Evolutionary conservation across 2,888 invertebrate species (phyloP), one percentile per base, ranked within the genome.

Genomic region (Tenthredo mesomela): DNA sequence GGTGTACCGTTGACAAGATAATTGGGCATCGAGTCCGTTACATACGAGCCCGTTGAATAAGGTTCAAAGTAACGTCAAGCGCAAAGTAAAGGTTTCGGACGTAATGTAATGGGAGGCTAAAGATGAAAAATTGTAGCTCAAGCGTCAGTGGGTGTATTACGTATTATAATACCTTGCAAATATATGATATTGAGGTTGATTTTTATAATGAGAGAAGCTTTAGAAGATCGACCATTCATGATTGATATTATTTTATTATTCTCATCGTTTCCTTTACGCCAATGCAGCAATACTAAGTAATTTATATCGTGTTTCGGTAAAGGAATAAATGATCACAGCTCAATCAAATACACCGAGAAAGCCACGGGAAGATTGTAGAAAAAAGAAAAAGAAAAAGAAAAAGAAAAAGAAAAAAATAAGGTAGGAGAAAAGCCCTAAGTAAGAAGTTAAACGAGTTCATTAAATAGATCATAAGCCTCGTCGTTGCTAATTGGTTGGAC

Each of bases 1-100:
- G 78, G 58, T 78, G 78, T 50, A 78, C 58, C 78, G 58, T 78
- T 78, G 78, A 78, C 78, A 78, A 78, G 78, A 78, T 78, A 78
- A 78, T 78, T 78, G 78, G 78, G 58, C 37, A 78, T 78, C 78
- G 78, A 58, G 78, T 10, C 58, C 78, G 80, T 80, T 78, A 58
- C 58, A 40, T 33, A 54, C 25, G 58, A 21, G 33, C 61, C 61
- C 37, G 21, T 37, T 80, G 18, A 50, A 58, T 25, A 61, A 33
- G 12, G 43, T 21, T 43, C 73, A 12, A 43, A 73, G 43, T 73
- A 43, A 33, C 18, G 15, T 33, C 18, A 33, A 18, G 67, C 70
- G 73, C 67, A 67, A 67, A 33, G 33, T 67, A 67, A 67, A 67
- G 33, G 29, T 67, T 58, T 67, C 67, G 33, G 12, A 61, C n/a